These are phyloP conservation scores for Ophion ellenae DNA, from an alignment of 2,888 invertebrate genomes.

Conservation along the genomic window DNA sequence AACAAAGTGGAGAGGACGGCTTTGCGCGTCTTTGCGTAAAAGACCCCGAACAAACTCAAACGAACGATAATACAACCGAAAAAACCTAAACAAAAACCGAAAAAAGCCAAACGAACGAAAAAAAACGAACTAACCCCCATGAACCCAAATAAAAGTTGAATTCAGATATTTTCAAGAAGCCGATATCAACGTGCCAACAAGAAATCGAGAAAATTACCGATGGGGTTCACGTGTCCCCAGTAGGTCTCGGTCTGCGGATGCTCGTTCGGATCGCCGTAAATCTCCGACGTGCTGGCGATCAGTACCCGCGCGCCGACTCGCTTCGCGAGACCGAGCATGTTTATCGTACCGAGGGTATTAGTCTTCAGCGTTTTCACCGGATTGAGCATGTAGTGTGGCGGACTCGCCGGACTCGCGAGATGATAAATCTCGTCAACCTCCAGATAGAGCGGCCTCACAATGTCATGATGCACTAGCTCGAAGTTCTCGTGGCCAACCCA, in stretches of 20 bases:
- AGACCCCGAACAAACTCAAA: not conserved
- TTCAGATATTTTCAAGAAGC: not conserved
- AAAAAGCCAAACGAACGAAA: not conserved
- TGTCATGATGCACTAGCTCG: constrained; percentile 99
- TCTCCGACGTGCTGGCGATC: constrained; percentile 99
- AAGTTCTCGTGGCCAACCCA: constrained; percentile 99
- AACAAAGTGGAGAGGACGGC: no score
- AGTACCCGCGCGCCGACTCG: constrained; percentile 96
- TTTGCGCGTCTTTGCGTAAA: no score
- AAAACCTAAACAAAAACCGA: no score
- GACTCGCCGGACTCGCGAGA: constrained; percentile 99
- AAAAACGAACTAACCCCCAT: no score
- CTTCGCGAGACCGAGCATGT: constrained; percentile 95
- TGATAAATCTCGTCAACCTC: constrained; percentile 99
- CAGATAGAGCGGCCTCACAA: constrained; percentile 98
- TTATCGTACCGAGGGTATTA: constrained; percentile 98
- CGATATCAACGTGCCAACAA: constrained; percentile 17
- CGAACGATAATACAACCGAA: no score
- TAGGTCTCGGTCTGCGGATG: constrained; percentile 99
- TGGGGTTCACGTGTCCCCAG: constrained; percentile 99
- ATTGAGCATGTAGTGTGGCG: constrained; percentile 99
- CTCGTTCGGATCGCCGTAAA: constrained; percentile 99
- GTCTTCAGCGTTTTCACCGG: constrained; percentile 99
- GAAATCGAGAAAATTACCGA: constrained; percentile 85
- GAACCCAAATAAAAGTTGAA: not conserved